Evolutionary conservation across 2,113 vertebrate genomes (phyloP), one percentile per base, ranked within the genome.

Genomic region (Salvelinus alpinus): DNA sequence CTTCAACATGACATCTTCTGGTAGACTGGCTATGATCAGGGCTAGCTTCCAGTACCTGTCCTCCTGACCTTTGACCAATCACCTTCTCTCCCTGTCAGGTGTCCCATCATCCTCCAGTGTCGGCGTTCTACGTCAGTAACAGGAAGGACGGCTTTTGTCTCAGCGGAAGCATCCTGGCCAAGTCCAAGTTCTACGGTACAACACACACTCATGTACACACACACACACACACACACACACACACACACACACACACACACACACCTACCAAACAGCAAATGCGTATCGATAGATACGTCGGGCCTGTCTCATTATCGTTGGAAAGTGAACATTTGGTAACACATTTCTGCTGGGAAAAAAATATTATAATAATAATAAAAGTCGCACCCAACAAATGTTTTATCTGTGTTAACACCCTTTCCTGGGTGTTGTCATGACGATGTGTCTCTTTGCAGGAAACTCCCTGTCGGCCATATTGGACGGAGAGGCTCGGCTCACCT

Each of bases 111-210:
- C 98, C 98, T 85, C 98, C 98, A 64, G 94, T 99, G 88, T 99
- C 97, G 47, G 98, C 97, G 78, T 98, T 99, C 85, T 99, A 98
- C 4, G 95, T 99, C 86, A 99, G 98, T 91, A 99, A 99, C 89
- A 95, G 98, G 86, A 99, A 99, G 77, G 98, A 99, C 64, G 97
- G 98, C 0, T 99, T 99, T 94, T 99, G 97, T 90, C 94, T 99
- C 88, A 99, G 97, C 80, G 98, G 97, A 60, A 99, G 96, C 92
- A 99, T 99, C 91, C 93, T 99, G 70, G 98, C 98, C 83, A 99
- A 99, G 91, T 99, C 98, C 64, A 99, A 99, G 87, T 99, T 99
- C 88, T 99, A 99, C 4, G 98, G 98, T 99, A 91, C 90, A 82
- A 54, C 12, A 54, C 16, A 54, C 29, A 25, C 59, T 2, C 16